Conservation (phyloP, 1,140 invertebrate genomes). For the Bathynomus jamesi region DNA sequence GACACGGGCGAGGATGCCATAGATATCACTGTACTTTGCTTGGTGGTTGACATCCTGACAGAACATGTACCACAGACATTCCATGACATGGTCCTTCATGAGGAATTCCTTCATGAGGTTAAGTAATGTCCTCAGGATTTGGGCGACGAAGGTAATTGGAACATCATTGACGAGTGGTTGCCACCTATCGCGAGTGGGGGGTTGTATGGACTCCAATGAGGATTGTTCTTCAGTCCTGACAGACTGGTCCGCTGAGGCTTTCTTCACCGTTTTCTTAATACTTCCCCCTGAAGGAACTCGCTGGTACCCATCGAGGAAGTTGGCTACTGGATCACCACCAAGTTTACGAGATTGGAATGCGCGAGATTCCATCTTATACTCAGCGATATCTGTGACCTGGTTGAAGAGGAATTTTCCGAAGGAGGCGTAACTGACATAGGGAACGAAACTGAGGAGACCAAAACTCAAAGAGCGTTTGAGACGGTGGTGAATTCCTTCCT, state of each 20-base stretch:
- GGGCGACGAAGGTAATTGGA: constrained; percentile 45
- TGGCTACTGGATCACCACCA: constrained; percentile 47
- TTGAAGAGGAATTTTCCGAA: constrained; percentile 30
- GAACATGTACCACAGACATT: constrained; percentile 56
- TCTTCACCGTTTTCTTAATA: neutral
- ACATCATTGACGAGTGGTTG: constrained; percentile 34
- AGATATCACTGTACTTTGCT: constrained; percentile 48
- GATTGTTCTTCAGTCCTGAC: neutral
- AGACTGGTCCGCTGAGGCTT: neutral
- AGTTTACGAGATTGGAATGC: constrained; percentile 18
- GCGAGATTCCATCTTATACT: constrained; percentile 16
- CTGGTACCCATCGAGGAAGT: constrained; percentile 51
- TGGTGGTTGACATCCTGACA: constrained; percentile 54
- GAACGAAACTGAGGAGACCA: constrained; percentile 11
- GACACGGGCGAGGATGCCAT: constrained; percentile 53
- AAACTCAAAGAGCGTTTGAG: neutral
- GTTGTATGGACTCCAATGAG: constrained; percentile 1
- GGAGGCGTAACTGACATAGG: constrained; percentile 17
- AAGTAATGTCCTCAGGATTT: constrained; percentile 50
- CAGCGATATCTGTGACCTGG: constrained; percentile 28
- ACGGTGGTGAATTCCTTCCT: neutral
- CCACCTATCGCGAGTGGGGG: constrained; percentile 21
- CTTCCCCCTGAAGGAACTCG: constrained; percentile 29
- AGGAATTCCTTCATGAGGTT: constrained; percentile 52
- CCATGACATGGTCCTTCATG: constrained; percentile 43